Conservation (phyloP, 2,113 vertebrate species). For the Kryptolebias marmoratus region DNA sequence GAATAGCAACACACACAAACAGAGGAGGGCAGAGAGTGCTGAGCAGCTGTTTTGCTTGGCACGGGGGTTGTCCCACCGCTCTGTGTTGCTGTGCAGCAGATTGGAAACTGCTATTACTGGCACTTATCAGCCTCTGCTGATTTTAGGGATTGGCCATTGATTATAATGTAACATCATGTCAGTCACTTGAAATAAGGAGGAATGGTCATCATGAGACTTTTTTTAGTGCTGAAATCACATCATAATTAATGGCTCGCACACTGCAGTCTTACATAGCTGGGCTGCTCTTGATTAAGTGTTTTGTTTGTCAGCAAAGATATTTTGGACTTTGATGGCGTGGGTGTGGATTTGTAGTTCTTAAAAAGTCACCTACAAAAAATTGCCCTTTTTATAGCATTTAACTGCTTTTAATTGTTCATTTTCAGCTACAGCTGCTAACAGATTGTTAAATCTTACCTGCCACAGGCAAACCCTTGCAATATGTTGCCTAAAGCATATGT, state of each 20-base stretch:
- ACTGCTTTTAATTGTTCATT: conserved; percentile 31
- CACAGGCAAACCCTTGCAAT: conserved; percentile 37
- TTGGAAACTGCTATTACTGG: conserved; percentile 55
- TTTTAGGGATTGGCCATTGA: conserved; percentile 20
- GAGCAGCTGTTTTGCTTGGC: conserved; percentile 61
- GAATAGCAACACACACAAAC: conserved; percentile 21
- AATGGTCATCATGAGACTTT: conserved; percentile 18
- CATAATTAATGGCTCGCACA: conserved; percentile 29
- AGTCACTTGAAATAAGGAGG: conserved; percentile 29
- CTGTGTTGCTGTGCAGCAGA: conserved; percentile 42
- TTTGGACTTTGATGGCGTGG: conserved; percentile 2
- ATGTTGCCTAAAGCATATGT: conserved; percentile 27
- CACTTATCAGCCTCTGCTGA: conserved; percentile 43
- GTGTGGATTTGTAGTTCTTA: neutral
- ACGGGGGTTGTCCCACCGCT: conserved; percentile 1
- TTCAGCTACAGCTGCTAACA: conserved; percentile 35
- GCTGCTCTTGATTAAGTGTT: conserved; percentile 32
- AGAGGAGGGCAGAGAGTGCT: conserved; percentile 38
- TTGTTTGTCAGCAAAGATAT: neutral
- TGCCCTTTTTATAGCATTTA: conserved; percentile 16
- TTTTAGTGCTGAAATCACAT: conserved; percentile 40
- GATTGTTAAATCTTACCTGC: conserved; percentile 27
- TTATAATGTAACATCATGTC: conserved; percentile 48
- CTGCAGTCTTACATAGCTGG: conserved; percentile 1
- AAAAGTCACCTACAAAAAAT: neutral